Evolutionary conservation across 92 coral and sea anemone genomes (phyloP), one percentile per base, ranked within the genome.

Genomic region (Virgularia gustaviana): DNA sequence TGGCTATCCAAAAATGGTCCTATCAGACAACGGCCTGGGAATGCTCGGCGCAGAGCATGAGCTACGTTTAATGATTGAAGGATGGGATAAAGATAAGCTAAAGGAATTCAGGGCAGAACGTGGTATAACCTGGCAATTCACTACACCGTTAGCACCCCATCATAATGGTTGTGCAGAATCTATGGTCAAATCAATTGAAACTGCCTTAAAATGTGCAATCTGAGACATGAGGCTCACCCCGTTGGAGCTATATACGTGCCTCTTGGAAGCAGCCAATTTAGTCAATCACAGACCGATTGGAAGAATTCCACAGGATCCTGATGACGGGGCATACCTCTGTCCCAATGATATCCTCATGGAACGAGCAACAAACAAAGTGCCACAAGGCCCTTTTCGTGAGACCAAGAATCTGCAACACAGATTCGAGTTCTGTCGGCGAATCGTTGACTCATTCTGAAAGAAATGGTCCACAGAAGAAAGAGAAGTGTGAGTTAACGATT

Each of bases 241-340:
- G 9, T 81, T 86, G 23, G 78, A 86, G 47, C 65, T 86, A 20
- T 81, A 85, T 39, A 81, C 83, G 0, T 77, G 81, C 20, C 67
- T 85, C 0, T 38, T 81, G 13, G 78, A 85, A 27, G 74, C 63
- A 2, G 64, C 83, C 37, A 85, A 81, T 65, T 3, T 80, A 4
- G 85, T 77, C 28, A 85, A 85, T 31, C 80, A 77, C 45, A 52
- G 84, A 52, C 86, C 83, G 3, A 85, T 85, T 18, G 86, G 86
- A 34, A 62, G 85, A 32, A 15, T 80, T 0, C 85, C 85, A 11
- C 44, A 65, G 20, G 76, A 85, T 30, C 89, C 89, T 8, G 71
- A 85, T 53, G 77, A 85, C 29, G 77, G 89, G 4, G n/a, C 77
- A 6, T 81, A 80, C 55, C 71, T 85, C 2, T 70, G 85, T 35